Evolutionary conservation across 2,888 invertebrate species (phyloP), one percentile per base, ranked within the genome.

Genomic region (Scaeva pyrastri): DNA sequence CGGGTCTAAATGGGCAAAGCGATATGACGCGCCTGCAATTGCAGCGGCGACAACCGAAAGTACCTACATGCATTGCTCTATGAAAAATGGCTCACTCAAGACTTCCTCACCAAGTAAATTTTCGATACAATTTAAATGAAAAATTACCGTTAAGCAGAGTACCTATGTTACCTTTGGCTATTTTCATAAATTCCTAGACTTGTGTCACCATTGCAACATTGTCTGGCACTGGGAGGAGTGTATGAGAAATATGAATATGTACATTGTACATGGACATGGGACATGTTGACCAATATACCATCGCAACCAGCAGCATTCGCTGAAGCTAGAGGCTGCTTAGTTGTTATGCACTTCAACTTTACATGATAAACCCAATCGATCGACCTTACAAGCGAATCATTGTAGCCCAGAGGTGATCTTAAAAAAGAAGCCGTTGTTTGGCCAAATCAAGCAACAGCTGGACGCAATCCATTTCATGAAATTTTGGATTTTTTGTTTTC

Each of bases 391-490:
- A 39, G 19, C 39, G 68, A 68, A 21, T 31, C 31, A 31, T 26
- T 31, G n/a, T 5, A 43, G 43, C 62, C 43, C 43, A 16, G 23
- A 43, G 62, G 62, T 45, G 62, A 43, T 62, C 52, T 52, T 11
- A 68, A 12, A 31, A 58, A 60, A 39, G 19, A 39, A 39, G 39
- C 68, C 60, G 14, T 7, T 31, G 8, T 8, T n/a, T 31, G 52
- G 8, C 31, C 31, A 31, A 31, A 52, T 50, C 66, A 74, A 55
- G 45, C 50, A 52, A 72, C 82, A 77, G 77, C 81, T 76, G 56
- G 68, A 64, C 58, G 66, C 58, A 77, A 77, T 60, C 43, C 72
- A 72, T 66, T 66, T 82, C 60, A 66, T 71, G 56, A 66, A 71
- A 45, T 31, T 31, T 31, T 31, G 31, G 31, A n/a, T 45, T 48